A percentile compares a stretch with the other conserved stretches of the same genome.
Conservation (phyloP, 2,888 invertebrate genomes). For the Poecilus cupreus region DNA sequence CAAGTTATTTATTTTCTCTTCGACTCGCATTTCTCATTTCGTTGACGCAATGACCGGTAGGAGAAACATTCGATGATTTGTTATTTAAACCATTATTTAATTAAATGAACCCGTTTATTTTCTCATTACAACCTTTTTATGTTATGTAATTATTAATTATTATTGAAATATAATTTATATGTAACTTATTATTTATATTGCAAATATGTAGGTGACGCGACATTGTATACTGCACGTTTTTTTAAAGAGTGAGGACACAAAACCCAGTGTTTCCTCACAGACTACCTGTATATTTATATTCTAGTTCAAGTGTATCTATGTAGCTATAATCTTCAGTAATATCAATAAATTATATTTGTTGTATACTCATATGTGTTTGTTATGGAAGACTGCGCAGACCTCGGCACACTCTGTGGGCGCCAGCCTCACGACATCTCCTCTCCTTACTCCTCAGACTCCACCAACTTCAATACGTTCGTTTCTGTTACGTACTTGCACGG, state of each 20-base stretch:
- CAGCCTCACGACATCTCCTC: constrained; percentile 62
- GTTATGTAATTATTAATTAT: constrained; percentile 73
- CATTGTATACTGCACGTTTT: constrained; percentile 68
- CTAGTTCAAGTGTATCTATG: constrained; percentile 71
- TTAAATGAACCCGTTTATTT: constrained; percentile 69
- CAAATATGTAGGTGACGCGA: constrained; percentile 71
- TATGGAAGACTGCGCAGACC: constrained; percentile 65
- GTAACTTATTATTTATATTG: constrained; percentile 74
- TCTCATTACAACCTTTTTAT: constrained; percentile 72
- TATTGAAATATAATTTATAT: constrained; percentile 72
- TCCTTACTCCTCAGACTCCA: constrained; percentile 59
- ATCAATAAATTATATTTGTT: constrained; percentile 73
- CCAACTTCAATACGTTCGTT: not conserved
- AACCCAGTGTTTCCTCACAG: constrained; percentile 54
- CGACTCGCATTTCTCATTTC: constrained; percentile 56
- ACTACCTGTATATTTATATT: constrained; percentile 72
- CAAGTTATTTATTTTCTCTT: constrained; percentile 57
- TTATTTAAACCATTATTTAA: constrained; percentile 74
- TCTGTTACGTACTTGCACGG: constrained; percentile 24
- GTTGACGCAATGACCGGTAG: constrained; percentile 66
- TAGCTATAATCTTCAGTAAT: constrained; percentile 67
- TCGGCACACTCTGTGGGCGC: constrained; percentile 63
- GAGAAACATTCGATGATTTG: constrained; percentile 71
- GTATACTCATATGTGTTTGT: constrained; percentile 61
- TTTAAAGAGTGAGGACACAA: constrained; percentile 56